These are phyloP conservation scores for Erpetoichthys calabaricus DNA, from an alignment of 2,797 vertebrate genomes.

Conservation along the genomic window DNA sequence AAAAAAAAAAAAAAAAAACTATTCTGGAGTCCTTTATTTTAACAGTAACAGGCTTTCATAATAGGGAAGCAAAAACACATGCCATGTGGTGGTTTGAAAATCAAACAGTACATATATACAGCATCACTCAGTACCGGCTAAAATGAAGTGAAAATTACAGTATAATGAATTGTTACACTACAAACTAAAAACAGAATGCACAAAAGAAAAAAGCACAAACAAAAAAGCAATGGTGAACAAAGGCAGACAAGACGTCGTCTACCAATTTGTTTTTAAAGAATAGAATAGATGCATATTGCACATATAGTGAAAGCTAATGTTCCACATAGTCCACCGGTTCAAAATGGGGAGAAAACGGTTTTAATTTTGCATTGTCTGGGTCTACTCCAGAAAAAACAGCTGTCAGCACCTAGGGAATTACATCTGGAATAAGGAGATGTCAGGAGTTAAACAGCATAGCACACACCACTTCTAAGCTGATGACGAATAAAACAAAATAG, in stretches of 20 bases:
- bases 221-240: slow-evolving; percentile 47
- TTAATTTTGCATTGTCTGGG: slow-evolving; percentile 25
- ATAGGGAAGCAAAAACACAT: slow-evolving; percentile 73
- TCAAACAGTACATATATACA: slow-evolving; percentile 90
- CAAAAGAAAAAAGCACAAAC: slow-evolving; percentile 16
- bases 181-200: slow-evolving; percentile 47
- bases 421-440: slow-evolving; percentile 56
- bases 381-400: slow-evolving; percentile 41
- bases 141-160: slow-evolving; percentile 85
- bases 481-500: slow-evolving; percentile 34
- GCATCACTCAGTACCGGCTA: slow-evolving; percentile 98
- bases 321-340: slow-evolving; percentile 69
- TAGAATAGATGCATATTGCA: slow-evolving; percentile 91
- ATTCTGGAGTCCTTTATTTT: slow-evolving; percentile 80
- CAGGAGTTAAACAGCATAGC: slow-evolving; percentile 49
- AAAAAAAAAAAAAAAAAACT: slow-evolving; percentile 71
- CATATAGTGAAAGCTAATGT: slow-evolving; percentile 87
- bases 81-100: slow-evolving; percentile 80
- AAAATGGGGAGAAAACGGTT: slow-evolving; percentile 52
- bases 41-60: slow-evolving; percentile 78
- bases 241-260: slow-evolving; percentile 52
- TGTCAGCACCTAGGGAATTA: slow-evolving; percentile 36
- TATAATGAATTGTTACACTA: slow-evolving; percentile 70
- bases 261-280: slow-evolving; percentile 41
- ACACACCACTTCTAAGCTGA: slow-evolving; percentile 42